Evolutionary conservation across 2,888 invertebrate species (phyloP), one percentile per base, ranked within the genome.

Genomic region (Drosophila lutescens): DNA sequence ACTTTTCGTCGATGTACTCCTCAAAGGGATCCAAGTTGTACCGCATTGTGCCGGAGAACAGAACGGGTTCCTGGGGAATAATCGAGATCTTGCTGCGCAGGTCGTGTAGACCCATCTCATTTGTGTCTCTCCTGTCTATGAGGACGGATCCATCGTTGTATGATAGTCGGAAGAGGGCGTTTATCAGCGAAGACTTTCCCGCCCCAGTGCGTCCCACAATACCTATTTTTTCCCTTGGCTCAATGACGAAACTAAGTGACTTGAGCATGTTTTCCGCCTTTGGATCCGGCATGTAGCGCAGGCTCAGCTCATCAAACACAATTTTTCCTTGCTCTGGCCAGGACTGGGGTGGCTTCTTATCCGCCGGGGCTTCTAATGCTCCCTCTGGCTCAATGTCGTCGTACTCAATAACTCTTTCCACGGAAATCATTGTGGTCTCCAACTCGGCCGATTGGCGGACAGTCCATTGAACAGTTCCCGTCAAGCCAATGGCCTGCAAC

Each of bases 381-480:
- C 90, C 92, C 91, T 93, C 92, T 0, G 91, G 80, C 38, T 92
- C 89, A 44, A 92, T 90, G 26, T 88, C 78, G 55, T 94, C 94
- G 90, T 96, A 97, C 85, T 96, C 96, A 69, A 95, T 92, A 69
- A 94, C 94, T 79, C 94, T 94, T 92, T 99, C 98, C 0, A 98
- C 98, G 3, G 97, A 96, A 5, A 96, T 97, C 97, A 97, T 97
- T 77, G 96, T 96, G 90, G 97, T 97, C 89, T 95, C 96, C 8
- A 97, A 92, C 91, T 98, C 98, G 1, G 98, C 97, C 79, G 97
- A 97, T 91, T 98, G 98, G 4, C 98, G 93, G 95, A 98, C 97
- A 34, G 97, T 97, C 97, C 97, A 98, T 49, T 92, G 92, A 4
- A 92, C 92, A 92, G 92, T 92, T 13, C 96, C 96, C 0, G 96